A percentile compares a stretch with the other conserved stretches of the same genome.
Evolutionary conservation across 2,888 invertebrate species (phyloP).

Genomic region (Athalia rosae): DNA sequence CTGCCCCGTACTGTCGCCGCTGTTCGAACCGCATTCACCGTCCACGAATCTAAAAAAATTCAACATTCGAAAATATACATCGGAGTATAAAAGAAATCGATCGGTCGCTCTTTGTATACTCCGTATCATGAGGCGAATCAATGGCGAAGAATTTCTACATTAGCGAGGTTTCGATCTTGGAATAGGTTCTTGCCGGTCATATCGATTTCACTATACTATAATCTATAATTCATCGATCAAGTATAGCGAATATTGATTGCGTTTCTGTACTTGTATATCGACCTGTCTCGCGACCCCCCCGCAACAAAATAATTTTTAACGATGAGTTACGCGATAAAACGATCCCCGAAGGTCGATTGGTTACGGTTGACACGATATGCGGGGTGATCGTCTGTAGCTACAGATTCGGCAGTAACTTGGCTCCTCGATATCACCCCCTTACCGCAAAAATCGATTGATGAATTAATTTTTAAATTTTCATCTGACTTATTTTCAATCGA

Average conservation of each 20-base stretch:
- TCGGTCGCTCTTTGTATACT: too few relatives aligned
- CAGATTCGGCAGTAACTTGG: background rate
- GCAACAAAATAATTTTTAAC: background rate
- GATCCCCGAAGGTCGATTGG: background rate
- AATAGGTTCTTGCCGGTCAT: too few relatives aligned
- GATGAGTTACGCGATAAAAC: background rate
- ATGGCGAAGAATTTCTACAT: too few relatives aligned
- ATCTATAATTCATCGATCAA: background rate
- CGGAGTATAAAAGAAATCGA: background rate
- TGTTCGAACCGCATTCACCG: conserved; percentile 71
- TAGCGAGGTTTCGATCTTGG: too few relatives aligned
- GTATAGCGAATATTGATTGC: conserved; percentile 26
- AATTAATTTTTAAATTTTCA: too few relatives aligned
- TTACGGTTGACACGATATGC: background rate
- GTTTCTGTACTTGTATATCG: background rate
- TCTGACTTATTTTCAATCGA: too few relatives aligned
- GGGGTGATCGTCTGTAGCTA: background rate
- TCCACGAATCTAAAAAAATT: conserved; percentile 67
- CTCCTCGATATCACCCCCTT: background rate
- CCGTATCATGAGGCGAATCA: too few relatives aligned
- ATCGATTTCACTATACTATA: background rate
- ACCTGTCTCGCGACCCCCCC: background rate
- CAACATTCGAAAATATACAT: background rate
- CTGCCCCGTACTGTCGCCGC: conserved; percentile 70
- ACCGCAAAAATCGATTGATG: too few relatives aligned